Percentiles rank a stretch among this genome's conserved stretches.
Evolutionary conservation across 2,797 vertebrate species (phyloP).

Genomic region (Galago senegalensis): DNA sequence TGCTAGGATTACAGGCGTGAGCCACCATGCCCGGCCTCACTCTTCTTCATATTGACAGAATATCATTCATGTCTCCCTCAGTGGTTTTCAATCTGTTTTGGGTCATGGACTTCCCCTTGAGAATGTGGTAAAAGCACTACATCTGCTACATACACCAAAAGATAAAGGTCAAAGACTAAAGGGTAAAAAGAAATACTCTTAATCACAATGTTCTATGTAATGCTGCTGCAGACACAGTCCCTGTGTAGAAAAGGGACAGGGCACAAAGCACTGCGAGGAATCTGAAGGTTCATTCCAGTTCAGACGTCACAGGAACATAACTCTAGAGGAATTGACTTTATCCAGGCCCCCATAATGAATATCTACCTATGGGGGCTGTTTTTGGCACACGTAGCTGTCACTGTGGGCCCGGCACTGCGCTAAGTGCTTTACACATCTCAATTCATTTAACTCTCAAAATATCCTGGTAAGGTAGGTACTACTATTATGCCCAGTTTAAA

Average conservation of each 20-base stretch:
- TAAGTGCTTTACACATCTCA: background rate
- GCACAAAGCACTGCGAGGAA: background rate
- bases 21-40: too few species aligned
- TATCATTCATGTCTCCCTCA: background rate
- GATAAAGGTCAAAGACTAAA: conserved; percentile 50
- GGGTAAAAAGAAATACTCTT: background rate
- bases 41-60: background rate
- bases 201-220: conserved; percentile 3
- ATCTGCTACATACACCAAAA: conserved; percentile 14
- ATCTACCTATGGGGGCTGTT: background rate
- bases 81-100: conserved; percentile 33
- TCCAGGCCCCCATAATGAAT: background rate
- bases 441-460: background rate
- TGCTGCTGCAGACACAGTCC: too few species aligned
- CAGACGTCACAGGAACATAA: background rate
- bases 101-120: conserved; percentile 54
- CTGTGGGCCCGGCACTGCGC: background rate
- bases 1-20: too few species aligned
- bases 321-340: background rate
- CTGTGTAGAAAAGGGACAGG: background rate
- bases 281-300: background rate
- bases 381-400: background rate
- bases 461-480: background rate
- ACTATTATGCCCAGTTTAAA: background rate
- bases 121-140: conserved; percentile 36